phyloP scores from a whole-genome alignment of 2,113 vertebrate genomes.

The Platichthys flesus region DNA sequence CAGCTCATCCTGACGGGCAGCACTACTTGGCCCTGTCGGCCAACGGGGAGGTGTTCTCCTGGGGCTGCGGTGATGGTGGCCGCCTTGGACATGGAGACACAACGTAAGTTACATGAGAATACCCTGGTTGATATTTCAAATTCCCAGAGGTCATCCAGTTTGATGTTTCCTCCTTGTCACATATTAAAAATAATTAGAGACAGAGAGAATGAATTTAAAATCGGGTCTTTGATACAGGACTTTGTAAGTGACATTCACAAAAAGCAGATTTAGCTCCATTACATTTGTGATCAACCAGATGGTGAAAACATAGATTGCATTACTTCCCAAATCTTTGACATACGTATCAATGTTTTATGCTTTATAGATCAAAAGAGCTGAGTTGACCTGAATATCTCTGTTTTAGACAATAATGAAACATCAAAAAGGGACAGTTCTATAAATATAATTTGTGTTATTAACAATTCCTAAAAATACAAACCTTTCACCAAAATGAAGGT shows the following conservation, averaged over 20 bases:
- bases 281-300: slow-evolving; percentile 18
- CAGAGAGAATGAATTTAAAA: not conserved
- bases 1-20: slow-evolving; percentile 96
- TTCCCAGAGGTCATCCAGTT: not conserved
- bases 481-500: not conserved
- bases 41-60: slow-evolving; percentile 96
- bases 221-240: not conserved
- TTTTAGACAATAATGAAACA: slow-evolving; percentile 1
- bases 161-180: not conserved
- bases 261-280: not conserved
- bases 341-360: slow-evolving; percentile 6
- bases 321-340: slow-evolving; percentile 11
- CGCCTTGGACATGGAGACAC: slow-evolving; percentile 97
- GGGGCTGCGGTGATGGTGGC: slow-evolving; percentile 97
- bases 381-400: not conserved
- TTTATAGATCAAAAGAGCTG: not conserved
- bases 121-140: not conserved
- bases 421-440: not conserved
- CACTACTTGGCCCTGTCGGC: slow-evolving; percentile 94
- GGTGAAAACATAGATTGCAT: not conserved
- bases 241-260: not conserved
- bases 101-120: slow-evolving; percentile 83
- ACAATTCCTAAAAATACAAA: not conserved
- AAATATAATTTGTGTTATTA: not conserved
- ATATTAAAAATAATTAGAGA: not conserved